Percentiles rank a stretch among this genome's conserved stretches.
phyloP scores from a whole-genome alignment of 2,797 vertebrate species.

The Hephaestus fuliginosus region DNA sequence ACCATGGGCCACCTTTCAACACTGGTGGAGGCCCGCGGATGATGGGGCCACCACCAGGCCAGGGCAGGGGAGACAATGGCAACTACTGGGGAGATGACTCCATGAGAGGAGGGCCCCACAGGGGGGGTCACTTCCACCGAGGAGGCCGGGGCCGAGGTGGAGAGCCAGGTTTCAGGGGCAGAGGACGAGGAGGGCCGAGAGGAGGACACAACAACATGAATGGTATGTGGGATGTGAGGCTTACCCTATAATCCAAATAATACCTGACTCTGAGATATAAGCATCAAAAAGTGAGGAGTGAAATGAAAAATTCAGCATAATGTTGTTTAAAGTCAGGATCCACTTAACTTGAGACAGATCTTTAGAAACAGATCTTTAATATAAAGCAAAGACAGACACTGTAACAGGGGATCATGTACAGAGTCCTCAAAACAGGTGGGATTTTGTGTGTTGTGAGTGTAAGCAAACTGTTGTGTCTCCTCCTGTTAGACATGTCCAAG shows the following conservation, averaged over 20 bases:
- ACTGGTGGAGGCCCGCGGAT: conserved; percentile 86
- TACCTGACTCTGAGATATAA: not conserved
- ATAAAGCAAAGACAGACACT: not conserved
- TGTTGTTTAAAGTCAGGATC: too few relatives aligned
- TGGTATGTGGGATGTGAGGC: conserved; percentile 63
- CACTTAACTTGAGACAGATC: too few relatives aligned
- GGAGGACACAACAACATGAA: conserved; percentile 91
- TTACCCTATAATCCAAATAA: not conserved
- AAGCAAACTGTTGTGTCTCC: conserved; percentile 6
- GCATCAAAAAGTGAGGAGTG: not conserved
- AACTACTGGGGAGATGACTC: conserved; percentile 92
- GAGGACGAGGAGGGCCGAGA: conserved; percentile 89
- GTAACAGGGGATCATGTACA: not conserved
- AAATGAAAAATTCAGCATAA: not conserved
- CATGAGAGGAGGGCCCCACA: conserved; percentile 88
- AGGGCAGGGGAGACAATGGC: conserved; percentile 84
- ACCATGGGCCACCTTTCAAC: conserved; percentile 86
- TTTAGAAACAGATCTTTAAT: too few relatives aligned
- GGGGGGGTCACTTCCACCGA: conserved; percentile 89
- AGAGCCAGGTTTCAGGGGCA: conserved; percentile 88
- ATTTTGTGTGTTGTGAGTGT: not conserved
- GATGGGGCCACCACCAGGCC: conserved; percentile 92
- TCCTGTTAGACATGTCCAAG: conserved; percentile 91
- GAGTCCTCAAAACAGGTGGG: too few relatives aligned
- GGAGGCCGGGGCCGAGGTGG: conserved; percentile 90